These are phyloP conservation scores for Pseudomugil tenellus DNA, from an alignment of 2,797 vertebrate species.

Conservation along the genomic window DNA sequence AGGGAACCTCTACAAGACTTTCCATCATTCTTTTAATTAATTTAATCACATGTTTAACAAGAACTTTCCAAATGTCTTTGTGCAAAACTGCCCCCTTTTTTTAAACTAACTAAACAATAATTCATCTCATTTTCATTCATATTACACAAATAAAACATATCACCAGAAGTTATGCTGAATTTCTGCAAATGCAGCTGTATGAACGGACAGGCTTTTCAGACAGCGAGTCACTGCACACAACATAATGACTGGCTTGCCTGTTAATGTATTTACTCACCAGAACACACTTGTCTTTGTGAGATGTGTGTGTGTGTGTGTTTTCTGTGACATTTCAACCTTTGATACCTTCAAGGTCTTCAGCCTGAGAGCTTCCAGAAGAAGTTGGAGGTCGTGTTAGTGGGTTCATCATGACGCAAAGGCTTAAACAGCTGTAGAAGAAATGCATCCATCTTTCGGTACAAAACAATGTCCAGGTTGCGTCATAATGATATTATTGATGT, in stretches of 20 bases:
- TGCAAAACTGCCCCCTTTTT: too few species aligned
- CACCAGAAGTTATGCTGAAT: neutral
- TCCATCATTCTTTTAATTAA: neutral
- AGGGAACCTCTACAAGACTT: too few species aligned
- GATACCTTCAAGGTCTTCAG: neutral
- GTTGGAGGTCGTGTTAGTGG: neutral
- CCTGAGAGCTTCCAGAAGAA: neutral
- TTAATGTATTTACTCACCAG: neutral
- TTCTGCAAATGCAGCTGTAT: neutral
- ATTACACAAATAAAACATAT: too few species aligned
- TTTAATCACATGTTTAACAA: too few species aligned
- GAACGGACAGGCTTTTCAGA: neutral
- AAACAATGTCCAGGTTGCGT: neutral
- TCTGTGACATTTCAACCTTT: too few species aligned
- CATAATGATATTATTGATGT: neutral
- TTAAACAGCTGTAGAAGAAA: too few species aligned
- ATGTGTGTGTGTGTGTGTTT: too few species aligned
- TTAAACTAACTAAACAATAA: too few species aligned
- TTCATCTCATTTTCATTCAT: too few species aligned
- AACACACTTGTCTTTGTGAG: neutral
- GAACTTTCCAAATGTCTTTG: too few species aligned
- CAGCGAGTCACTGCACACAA: neutral
- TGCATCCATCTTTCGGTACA: too few species aligned
- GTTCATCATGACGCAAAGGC: neutral
- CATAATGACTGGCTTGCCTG: neutral